These are phyloP conservation scores for Macaca fascicularis DNA, from an alignment of 2,113 vertebrate genomes.

Conservation along the genomic window T2T-MFA8v1.1 NC_088375.1:138319501-138320000, in stretches of 20 bases:
- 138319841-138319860: background rate
- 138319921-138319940: background rate
- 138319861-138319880: background rate
- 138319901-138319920: background rate
- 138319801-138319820: background rate
- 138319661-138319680: background rate
- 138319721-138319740: background rate
- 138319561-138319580: background rate
- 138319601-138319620: accelerated
- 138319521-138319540: background rate
- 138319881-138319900: background rate
- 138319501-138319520: background rate
- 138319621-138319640: background rate
- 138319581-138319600: background rate
- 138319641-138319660: background rate
- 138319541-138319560: background rate
- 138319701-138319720: background rate
- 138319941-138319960: background rate
- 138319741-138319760: background rate
- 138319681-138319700: background rate
- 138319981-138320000: background rate
- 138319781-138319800: background rate
- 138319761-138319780: background rate
- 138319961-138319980: background rate
- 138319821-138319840: background rate